A percentile compares a stretch with the other conserved stretches of the same genome.
Conservation (phyloP, 2,888 invertebrate species). For the Sminthurides aquaticus region DNA sequence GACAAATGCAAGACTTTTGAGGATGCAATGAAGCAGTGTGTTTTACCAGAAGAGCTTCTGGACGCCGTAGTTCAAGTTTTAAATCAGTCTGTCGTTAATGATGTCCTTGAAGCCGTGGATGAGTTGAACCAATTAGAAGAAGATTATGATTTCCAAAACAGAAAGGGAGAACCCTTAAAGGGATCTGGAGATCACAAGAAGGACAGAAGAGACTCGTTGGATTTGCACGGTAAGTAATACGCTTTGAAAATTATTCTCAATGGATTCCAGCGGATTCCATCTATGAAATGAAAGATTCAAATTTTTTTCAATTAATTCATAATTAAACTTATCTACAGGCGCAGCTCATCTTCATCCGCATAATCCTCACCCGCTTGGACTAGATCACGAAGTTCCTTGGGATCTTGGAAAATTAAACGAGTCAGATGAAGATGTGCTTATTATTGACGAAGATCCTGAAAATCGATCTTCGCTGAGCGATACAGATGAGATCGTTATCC, state of each 20-base stretch:
- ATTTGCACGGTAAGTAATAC: too few relatives aligned
- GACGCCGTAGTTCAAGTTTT: conserved; percentile 70
- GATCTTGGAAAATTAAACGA: conserved; percentile 15
- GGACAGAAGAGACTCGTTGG: too few relatives aligned
- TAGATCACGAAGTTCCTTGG: conserved; percentile 8
- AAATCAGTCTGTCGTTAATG: conserved; percentile 47
- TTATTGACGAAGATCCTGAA: conserved; percentile 22
- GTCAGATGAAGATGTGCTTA: conserved; percentile 34
- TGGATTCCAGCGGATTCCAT: too few relatives aligned
- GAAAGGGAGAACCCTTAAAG: too few relatives aligned
- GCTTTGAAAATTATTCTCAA: neutral
- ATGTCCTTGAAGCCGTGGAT: conserved; percentile 40
- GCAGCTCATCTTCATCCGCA: too few relatives aligned
- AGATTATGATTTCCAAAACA: conserved; percentile 4
- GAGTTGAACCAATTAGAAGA: conserved; percentile 35
- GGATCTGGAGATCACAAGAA: too few relatives aligned
- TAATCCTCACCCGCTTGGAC: too few relatives aligned
- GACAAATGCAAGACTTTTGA: conserved; percentile 72
- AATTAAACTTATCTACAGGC: too few relatives aligned
- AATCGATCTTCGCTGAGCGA: conserved; percentile 9
- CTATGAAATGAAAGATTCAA: too few relatives aligned
- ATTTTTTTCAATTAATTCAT: too few relatives aligned
- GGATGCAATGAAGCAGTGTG: conserved; percentile 41
- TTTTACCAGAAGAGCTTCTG: conserved; percentile 67
- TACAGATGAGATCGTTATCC: conserved; percentile 29